Base-by-base conservation (phyloP, 2,113 vertebrate genomes). In the Willisornis vidua region DNA sequence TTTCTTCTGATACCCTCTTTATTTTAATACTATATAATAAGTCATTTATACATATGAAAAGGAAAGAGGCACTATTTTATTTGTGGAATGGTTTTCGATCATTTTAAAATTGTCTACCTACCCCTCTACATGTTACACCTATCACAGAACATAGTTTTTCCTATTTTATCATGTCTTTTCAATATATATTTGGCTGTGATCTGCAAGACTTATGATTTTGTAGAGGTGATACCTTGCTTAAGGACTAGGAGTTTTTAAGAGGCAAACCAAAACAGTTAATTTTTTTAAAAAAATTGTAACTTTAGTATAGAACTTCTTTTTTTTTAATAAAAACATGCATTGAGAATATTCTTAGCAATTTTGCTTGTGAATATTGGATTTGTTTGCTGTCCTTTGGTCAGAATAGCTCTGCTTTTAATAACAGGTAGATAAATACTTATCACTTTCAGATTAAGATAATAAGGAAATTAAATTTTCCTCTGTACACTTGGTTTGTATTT, bases 401-500 rank as follows among this genome's bases (percentile, higher is more conserved):
- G 33, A 90, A 68, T 78, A 84, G 43, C 57, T 88, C 67, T 78
- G 37, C 15, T 95, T 86, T 90, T 88, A 95, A 75, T 92, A 92
- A 61, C 14, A 78, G 33, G 65, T 92, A 81, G 86, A 84, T 58
- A 90, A 95, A 92, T 81, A 46, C 29, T 77, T 90, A 76, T 13
- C 9, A 0, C 25, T 93, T 78, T 79, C 51, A 89, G 59, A 84
- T 70, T 83, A 77, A 86, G 75, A 80, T 81, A 88, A 95, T 74
- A 68, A 83, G 76, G 88, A 92, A 95, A 95, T 94, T 39, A 92
- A 67, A 81, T 90, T 92, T 90, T 90, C 23, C 17, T 88, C 35
- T 71, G 7, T 78, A 68, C 57, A 52, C 51, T 83, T 81, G 43
- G 19, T 65, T 95, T 90, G 45, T 91, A 59, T 74, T 75, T 82